Evolutionary conservation across 2,113 vertebrate species (phyloP).

Genomic region (Mellivora capensis): DNA sequence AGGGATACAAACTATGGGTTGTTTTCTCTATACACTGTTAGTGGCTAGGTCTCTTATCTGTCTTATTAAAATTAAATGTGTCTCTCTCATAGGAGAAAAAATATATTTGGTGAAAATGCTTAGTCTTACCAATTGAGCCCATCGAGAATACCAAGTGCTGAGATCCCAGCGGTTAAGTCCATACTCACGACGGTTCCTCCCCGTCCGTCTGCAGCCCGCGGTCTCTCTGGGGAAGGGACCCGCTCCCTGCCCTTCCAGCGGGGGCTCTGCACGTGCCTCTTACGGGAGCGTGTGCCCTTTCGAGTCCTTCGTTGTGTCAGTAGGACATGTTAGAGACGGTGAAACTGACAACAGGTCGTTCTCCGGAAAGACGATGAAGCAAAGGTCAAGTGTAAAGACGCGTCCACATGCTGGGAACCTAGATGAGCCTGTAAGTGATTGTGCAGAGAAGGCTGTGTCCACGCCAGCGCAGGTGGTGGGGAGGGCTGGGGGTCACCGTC

Average conservation of each 20-base stretch:
- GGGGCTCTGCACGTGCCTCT: constrained; percentile 22
- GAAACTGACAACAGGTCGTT: not conserved
- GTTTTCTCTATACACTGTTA: not conserved
- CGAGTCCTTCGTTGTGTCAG: not conserved
- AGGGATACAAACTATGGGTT: not conserved
- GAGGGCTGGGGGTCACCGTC: not conserved
- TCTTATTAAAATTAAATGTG: not conserved
- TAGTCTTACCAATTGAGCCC: not conserved
- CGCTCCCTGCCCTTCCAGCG: not conserved
- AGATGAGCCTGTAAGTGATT: not conserved
- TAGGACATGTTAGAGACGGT: not conserved
- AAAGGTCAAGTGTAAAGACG: not conserved
- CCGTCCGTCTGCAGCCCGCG: too few relatives aligned
- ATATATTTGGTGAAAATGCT: not conserved
- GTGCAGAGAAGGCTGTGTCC: accelerated
- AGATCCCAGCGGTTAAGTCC: too few relatives aligned
- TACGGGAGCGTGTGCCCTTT: not conserved
- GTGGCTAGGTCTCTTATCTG: not conserved
- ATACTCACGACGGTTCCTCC: too few relatives aligned
- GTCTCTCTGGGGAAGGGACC: not conserved
- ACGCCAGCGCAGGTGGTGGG: accelerated
- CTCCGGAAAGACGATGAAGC: not conserved
- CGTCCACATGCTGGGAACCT: not conserved
- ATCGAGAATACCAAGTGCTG: accelerated
- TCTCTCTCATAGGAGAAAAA: not conserved